Conservation (phyloP, 2,113 vertebrate genomes). For the Helogale parvula region DNA sequence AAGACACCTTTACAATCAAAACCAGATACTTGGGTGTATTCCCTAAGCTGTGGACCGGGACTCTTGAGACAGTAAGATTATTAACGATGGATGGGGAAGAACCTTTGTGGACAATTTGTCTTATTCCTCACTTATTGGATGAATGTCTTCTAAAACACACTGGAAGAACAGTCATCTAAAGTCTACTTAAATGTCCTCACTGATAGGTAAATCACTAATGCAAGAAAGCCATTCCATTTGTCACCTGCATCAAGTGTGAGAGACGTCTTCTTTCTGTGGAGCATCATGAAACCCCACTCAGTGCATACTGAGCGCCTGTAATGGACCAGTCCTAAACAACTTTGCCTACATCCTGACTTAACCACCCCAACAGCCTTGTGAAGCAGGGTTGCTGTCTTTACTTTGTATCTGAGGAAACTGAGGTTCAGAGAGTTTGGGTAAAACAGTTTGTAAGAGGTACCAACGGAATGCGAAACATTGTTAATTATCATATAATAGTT, state of each 20-base stretch:
- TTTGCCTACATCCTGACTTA: not conserved
- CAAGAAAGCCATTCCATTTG: not conserved
- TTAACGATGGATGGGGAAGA: not conserved
- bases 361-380: not conserved
- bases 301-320: not conserved
- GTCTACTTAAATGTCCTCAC: not conserved
- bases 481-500: not conserved
- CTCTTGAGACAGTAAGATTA: not conserved
- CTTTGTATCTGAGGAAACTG: not conserved
- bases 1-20: not conserved
- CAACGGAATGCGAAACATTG: not conserved
- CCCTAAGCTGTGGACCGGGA: not conserved
- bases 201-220: not conserved
- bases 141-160: not conserved
- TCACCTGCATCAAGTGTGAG: not conserved
- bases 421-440: not conserved
- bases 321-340: not conserved
- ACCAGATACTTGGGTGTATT: slow-evolving; percentile 4
- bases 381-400: not conserved
- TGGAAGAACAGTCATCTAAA: not conserved
- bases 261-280: not conserved
- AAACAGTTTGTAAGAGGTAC: not conserved
- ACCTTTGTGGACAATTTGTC: not conserved
- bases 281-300: not conserved
- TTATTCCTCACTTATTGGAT: not conserved